Conservation (phyloP, 2,113 vertebrate species). For the Tympanuchus pallidicinctus region DNA sequence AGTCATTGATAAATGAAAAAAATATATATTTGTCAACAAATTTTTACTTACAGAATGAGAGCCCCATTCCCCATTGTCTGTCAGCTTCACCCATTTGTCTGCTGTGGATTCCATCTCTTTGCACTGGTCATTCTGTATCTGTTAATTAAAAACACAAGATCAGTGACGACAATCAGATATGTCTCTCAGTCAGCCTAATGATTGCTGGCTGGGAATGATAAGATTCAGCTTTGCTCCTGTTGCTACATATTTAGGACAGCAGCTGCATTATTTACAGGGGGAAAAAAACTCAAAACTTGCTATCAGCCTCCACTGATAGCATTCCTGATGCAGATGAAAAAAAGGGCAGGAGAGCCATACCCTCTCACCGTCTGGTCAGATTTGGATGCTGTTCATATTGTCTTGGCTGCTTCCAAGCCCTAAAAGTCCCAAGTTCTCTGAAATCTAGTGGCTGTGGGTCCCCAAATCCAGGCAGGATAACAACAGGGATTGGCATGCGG, state of each 20-base stretch:
- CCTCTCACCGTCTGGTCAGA: background rate
- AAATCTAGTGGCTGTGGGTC: background rate
- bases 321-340: background rate
- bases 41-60: constrained; percentile 86
- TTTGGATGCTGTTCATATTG: background rate
- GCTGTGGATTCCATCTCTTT: constrained; percentile 91
- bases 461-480: background rate
- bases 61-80: constrained; percentile 91
- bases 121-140: constrained; percentile 99
- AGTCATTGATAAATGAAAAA: background rate
- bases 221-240: background rate
- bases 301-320: background rate
- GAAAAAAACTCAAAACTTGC: background rate
- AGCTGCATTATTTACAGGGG: background rate
- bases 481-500: background rate
- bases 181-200: background rate
- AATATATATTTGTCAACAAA: background rate
- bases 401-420: background rate
- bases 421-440: background rate
- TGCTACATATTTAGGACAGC: background rate
- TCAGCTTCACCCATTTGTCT: constrained; percentile 93
- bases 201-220: background rate
- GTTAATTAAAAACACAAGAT: constrained; percentile 58
- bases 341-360: background rate
- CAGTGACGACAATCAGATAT: background rate